Percentiles rank a stretch among this genome's conserved stretches.
Evolutionary conservation across 2,797 vertebrate species (phyloP).

Genomic region (Sparidentex hasta): DNA sequence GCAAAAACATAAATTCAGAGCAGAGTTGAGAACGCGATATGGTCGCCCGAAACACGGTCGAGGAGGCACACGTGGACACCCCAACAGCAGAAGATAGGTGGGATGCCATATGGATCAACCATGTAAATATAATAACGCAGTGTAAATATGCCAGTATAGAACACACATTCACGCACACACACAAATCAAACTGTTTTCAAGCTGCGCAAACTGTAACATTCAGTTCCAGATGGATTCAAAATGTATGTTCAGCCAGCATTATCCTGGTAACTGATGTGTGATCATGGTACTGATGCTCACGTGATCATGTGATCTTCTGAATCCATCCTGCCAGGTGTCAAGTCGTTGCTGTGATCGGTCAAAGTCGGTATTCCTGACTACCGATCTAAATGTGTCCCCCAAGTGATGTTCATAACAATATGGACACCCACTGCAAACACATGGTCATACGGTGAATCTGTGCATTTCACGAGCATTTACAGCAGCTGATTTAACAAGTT

Average conservation of each 20-base stretch:
- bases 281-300: neutral
- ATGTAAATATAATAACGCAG: slow-evolving; percentile 39
- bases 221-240: neutral
- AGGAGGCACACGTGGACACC: slow-evolving; percentile 34
- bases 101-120: slow-evolving; percentile 39
- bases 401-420: no score
- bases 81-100: slow-evolving; percentile 36
- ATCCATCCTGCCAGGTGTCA: no score
- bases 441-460: no score
- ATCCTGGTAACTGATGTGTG: neutral
- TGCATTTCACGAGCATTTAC: no score
- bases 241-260: neutral
- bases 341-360: no score
- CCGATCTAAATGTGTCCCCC: no score
- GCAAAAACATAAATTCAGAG: slow-evolving; percentile 26
- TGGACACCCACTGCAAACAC: no score
- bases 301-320: no score
- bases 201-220: slow-evolving; percentile 5
- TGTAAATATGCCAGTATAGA: slow-evolving; percentile 41
- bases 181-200: slow-evolving; percentile 41
- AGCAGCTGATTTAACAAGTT: no score
- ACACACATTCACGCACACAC: slow-evolving; percentile 22
- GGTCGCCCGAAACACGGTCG: slow-evolving; percentile 26
- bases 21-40: slow-evolving; percentile 9
- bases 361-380: no score